These are phyloP conservation scores for Moxostoma hubbsi DNA, from an alignment of 2,797 vertebrate genomes.

Conservation along the genomic window DNA sequence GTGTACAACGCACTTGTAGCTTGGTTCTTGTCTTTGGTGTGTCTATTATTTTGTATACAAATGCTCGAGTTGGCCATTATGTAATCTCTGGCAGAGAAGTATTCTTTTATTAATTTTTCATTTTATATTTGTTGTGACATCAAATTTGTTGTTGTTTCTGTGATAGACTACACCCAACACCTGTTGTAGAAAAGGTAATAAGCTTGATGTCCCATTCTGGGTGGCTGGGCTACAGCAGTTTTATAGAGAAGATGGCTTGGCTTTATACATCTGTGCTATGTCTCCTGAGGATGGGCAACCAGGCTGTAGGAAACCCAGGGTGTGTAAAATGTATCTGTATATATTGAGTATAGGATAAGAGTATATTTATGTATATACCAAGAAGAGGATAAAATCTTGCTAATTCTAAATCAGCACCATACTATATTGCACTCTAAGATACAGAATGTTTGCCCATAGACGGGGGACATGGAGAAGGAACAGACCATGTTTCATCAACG, in stretches of 20 bases:
- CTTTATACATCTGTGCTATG: slow-evolving; percentile 64
- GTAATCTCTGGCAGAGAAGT: no score
- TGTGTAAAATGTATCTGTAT: slow-evolving; percentile 53
- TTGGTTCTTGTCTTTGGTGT: slow-evolving; percentile 80
- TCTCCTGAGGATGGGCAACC: slow-evolving; percentile 19
- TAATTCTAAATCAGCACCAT: no score
- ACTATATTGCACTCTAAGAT: not conserved
- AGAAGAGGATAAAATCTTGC: no score
- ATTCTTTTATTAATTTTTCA: no score
- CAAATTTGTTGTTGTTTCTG: not conserved
- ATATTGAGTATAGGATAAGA: no score
- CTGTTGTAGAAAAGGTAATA: slow-evolving; percentile 4
- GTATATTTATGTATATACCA: no score
- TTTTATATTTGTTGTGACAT: no score
- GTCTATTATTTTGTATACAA: slow-evolving; percentile 1
- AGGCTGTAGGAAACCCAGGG: slow-evolving; percentile 48
- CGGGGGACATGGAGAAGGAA: slow-evolving; percentile 52
- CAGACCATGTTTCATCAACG: slow-evolving; percentile 64
- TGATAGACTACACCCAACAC: slow-evolving; percentile 56
- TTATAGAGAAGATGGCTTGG: slow-evolving; percentile 71
- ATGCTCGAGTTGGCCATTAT: no score
- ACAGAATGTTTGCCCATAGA: slow-evolving; percentile 60
- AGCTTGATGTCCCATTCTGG: slow-evolving; percentile 26
- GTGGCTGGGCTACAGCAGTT: slow-evolving; percentile 75
- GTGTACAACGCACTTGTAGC: slow-evolving; percentile 71